Percentiles rank a stretch among this genome's conserved stretches.
Evolutionary conservation across 2,888 invertebrate genomes (phyloP).

Genomic region (Parochlus steinenii): DNA sequence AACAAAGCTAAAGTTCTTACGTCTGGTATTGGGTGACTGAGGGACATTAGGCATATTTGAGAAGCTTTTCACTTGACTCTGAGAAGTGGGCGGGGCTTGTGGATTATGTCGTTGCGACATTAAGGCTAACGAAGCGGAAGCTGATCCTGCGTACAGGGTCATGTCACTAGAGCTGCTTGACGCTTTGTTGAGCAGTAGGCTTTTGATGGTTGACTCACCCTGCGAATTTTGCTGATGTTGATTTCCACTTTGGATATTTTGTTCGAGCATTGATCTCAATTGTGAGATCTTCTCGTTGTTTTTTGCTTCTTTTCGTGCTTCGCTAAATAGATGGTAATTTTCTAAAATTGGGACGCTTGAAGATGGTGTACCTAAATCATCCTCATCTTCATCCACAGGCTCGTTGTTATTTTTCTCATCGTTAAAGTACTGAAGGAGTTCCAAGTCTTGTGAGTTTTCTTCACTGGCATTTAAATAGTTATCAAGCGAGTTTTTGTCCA

Average conservation of each 20-base stretch:
- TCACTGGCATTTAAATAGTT: constrained; percentile 63
- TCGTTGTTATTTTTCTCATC: constrained; percentile 28
- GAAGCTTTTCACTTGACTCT: neutral
- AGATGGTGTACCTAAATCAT: constrained; percentile 9
- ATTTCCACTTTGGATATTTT: constrained; percentile 18
- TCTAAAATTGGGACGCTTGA: constrained; percentile 14
- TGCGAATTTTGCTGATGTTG: constrained; percentile 13
- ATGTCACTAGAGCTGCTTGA: constrained; percentile 16
- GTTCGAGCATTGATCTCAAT: constrained; percentile 50
- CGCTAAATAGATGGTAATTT: constrained; percentile 15
- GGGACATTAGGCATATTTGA: constrained; percentile 1
- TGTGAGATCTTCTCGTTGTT: constrained; percentile 51
- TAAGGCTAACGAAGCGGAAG: constrained; percentile 30
- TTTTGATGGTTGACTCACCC: constrained; percentile 21
- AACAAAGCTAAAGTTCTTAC: constrained; percentile 69
- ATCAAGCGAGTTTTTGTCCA: constrained; percentile 65
- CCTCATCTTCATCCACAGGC: constrained; percentile 18
- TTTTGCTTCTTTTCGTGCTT: constrained; percentile 17
- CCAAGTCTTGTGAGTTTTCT: constrained; percentile 63
- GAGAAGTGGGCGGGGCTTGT: too few relatives aligned
- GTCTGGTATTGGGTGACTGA: constrained; percentile 52
- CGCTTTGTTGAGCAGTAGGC: constrained; percentile 1
- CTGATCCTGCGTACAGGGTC: constrained; percentile 22
- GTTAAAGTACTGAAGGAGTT: constrained; percentile 67
- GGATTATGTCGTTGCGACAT: constrained; percentile 23